phyloP scores from a whole-genome alignment of 2,888 invertebrate genomes.

The Spisula solida region DNA sequence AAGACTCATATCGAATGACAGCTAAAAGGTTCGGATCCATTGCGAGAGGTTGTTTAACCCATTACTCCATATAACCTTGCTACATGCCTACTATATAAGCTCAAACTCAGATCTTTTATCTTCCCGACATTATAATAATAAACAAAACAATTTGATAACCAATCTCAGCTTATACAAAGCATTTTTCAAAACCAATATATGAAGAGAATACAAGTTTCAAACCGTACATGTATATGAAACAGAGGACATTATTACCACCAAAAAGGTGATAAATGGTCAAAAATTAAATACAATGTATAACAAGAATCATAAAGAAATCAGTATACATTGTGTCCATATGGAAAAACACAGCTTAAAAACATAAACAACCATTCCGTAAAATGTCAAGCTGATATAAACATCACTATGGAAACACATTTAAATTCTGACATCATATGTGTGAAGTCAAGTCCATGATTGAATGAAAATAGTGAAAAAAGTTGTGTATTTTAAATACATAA shows the following conservation, averaged over 20 bases:
- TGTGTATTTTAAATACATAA: not conserved
- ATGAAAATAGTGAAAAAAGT: too few relatives aligned
- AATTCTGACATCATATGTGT: not conserved
- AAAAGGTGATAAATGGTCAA: not conserved
- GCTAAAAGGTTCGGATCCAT: not conserved
- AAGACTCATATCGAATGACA: not conserved
- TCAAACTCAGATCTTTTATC: conserved; percentile 25
- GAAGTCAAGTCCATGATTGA: not conserved
- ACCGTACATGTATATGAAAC: not conserved
- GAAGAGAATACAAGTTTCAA: not conserved
- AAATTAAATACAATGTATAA: not conserved
- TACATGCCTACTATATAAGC: not conserved
- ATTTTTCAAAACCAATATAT: not conserved
- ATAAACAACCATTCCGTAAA: not conserved
- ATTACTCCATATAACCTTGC: not conserved
- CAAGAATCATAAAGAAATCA: not conserved
- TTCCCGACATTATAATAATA: not conserved
- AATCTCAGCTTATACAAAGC: not conserved
- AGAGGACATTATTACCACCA: too few relatives aligned
- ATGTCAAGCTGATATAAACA: not conserved
- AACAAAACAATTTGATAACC: not conserved
- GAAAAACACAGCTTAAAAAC: not conserved
- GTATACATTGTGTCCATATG: not conserved
- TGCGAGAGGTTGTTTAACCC: not conserved
- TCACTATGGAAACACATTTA: conserved; percentile 5